phyloP scores from a whole-genome alignment of 64 coral and sea anemone genomes.

The Stichodactyla helianthus region DNA sequence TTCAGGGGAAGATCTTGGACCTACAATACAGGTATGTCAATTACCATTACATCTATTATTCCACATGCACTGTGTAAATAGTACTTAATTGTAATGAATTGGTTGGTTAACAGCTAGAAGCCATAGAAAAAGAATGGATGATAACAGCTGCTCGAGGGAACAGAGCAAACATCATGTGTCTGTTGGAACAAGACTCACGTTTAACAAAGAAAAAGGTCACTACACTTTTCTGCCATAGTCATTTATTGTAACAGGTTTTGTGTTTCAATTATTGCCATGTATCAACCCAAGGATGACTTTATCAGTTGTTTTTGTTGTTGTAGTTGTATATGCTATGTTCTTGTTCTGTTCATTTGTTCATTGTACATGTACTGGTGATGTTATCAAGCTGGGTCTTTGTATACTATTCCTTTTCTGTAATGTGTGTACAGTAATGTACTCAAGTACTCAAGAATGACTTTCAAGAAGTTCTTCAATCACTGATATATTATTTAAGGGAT shows the following conservation, averaged over 20 bases:
- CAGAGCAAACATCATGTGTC: conserved; percentile 89
- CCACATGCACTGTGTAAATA: too few species aligned
- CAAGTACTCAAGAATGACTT: too few species aligned
- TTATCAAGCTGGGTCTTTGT: too few species aligned
- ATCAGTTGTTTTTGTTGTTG: too few species aligned
- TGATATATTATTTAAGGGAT: too few species aligned
- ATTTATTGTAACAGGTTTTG: not conserved
- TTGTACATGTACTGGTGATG: too few species aligned
- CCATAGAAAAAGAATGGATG: conserved; percentile 93
- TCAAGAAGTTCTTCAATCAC: too few species aligned
- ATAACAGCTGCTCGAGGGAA: conserved; percentile 78
- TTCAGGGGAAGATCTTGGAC: conserved; percentile 39
- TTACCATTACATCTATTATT: not conserved
- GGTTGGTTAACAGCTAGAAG: conserved; percentile 46
- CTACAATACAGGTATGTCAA: conserved; percentile 29
- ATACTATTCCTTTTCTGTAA: too few species aligned
- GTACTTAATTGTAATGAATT: not conserved
- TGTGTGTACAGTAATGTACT: too few species aligned
- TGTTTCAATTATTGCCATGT: not conserved
- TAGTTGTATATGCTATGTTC: not conserved
- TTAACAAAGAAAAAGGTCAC: conserved; percentile 70
- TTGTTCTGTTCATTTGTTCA: not conserved
- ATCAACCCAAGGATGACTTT: too few species aligned
- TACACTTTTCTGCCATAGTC: not conserved
- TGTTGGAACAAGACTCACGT: conserved; percentile 83